These are phyloP conservation scores for Eptesicus fuscus DNA, from an alignment of 2,113 vertebrate species.

Conservation along the genomic window DNA sequence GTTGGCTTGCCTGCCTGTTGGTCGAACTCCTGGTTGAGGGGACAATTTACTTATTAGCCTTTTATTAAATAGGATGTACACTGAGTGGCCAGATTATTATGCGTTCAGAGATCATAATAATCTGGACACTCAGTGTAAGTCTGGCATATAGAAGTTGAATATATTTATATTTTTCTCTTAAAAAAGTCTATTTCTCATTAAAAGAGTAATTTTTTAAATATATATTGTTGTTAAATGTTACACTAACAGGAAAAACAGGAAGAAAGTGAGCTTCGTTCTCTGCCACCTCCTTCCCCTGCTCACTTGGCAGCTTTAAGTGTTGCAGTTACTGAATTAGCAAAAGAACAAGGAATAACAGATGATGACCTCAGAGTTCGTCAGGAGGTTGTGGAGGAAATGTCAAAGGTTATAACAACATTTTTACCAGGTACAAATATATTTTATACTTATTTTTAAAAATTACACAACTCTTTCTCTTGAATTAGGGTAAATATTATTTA, in stretches of 20 bases:
- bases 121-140: no score
- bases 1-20: no score
- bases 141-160: background rate
- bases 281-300: slow-evolving; percentile 87
- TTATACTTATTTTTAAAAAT: slow-evolving; percentile 43
- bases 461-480: background rate
- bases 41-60: no score
- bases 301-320: slow-evolving; percentile 91
- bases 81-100: no score
- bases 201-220: background rate
- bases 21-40: no score
- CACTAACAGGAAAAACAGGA: slow-evolving; percentile 94
- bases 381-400: slow-evolving; percentile 90
- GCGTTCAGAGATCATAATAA: no score
- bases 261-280: slow-evolving; percentile 94
- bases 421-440: slow-evolving; percentile 86
- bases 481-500: background rate
- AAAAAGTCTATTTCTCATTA: background rate
- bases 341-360: slow-evolving; percentile 92
- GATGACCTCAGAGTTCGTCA: slow-evolving; percentile 90
- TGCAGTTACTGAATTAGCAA: slow-evolving; percentile 86
- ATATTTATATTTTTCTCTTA: slow-evolving; percentile 38
- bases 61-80: no score
- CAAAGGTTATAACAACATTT: slow-evolving; percentile 88
- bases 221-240: slow-evolving; percentile 54